Evolutionary conservation across 1,140 invertebrate species (phyloP), one percentile per base, ranked within the genome.

Genomic region (Drosophila arizonae): DNA sequence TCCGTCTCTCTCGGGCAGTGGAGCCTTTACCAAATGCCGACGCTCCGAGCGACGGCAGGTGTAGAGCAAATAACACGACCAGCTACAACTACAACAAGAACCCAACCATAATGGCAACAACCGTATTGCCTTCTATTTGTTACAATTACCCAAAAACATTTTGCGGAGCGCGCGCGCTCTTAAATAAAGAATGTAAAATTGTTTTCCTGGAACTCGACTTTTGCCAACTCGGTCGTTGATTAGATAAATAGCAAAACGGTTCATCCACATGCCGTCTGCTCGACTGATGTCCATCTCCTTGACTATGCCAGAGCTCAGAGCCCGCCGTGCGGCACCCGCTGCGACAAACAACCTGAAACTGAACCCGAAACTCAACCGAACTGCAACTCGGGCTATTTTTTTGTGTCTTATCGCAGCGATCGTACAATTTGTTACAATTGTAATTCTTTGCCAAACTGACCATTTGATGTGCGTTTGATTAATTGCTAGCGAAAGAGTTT

Each of bases 141-240:
- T 81, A 82, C 69, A 87, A 86, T 81, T 86, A 86, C 76, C 84
- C 76, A 71, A 87, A 36, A 86, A 87, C 75, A 86, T 68, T 68
- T 74, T 73, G 57, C 52, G 62, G 17, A 24, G 46, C 46, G 61
- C 70, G 61, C 70, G 48, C 55, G 64, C 52, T 39, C 36, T 13
- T 11, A 39, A 39, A 39, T 39, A 39, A 39, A 39, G 36, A 39
- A 39, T 13, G 69, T 2, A 21, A 57, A 50, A 50, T 10, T 57
- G 24, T 67, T 46, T 55, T 79, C 66, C 52, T 66, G 48, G 58
- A 60, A 73, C 36, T 68, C 52, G 65, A 81, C 43, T 60, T 61
- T 75, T 75, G 72, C 45, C 66, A 65, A 79, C 72, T 51, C 24
- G 45, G 45, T 46, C 45, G 17, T 21, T 39, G 79, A 86, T 86